Evolutionary conservation across 2,113 vertebrate genomes (phyloP).

Genomic region (Chlorodrepanis virens): DNA sequence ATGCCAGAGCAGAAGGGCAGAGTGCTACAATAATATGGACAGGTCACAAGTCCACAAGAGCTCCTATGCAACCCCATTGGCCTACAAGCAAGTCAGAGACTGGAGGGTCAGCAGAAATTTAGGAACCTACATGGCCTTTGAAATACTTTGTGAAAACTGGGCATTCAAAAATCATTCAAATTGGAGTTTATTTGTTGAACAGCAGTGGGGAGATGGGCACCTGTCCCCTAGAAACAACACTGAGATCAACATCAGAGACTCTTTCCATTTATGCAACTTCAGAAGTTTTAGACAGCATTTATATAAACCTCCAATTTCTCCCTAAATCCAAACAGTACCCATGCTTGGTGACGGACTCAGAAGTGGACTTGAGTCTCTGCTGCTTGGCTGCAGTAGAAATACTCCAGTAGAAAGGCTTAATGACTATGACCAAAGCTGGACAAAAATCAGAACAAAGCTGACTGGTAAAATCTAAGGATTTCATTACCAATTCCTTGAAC

Average conservation of each 20-base stretch:
- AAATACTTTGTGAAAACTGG: not conserved
- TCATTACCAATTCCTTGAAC: not conserved
- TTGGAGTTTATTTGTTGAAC: not conserved
- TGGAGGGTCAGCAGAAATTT: not conserved
- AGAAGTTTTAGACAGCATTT: not conserved
- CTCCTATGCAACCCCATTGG: accelerated
- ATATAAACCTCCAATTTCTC: not conserved
- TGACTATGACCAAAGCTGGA: not conserved
- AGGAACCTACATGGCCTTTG: not conserved
- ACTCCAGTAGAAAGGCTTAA: not conserved
- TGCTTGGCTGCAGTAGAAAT: not conserved
- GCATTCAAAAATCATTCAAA: not conserved
- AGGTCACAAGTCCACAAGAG: not conserved
- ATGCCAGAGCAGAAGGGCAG: not conserved
- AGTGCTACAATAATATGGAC: not conserved
- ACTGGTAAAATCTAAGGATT: not conserved
- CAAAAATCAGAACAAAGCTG: not conserved
- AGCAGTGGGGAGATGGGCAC: not conserved
- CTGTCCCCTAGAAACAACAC: not conserved
- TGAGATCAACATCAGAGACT: not conserved
- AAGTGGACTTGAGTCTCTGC: not conserved
- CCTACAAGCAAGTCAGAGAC: not conserved
- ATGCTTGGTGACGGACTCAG: not conserved
- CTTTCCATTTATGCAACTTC: not conserved
- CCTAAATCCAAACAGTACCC: not conserved